phyloP scores from a whole-genome alignment of 2,113 vertebrate species.

The Xenus cinereus region DNA sequence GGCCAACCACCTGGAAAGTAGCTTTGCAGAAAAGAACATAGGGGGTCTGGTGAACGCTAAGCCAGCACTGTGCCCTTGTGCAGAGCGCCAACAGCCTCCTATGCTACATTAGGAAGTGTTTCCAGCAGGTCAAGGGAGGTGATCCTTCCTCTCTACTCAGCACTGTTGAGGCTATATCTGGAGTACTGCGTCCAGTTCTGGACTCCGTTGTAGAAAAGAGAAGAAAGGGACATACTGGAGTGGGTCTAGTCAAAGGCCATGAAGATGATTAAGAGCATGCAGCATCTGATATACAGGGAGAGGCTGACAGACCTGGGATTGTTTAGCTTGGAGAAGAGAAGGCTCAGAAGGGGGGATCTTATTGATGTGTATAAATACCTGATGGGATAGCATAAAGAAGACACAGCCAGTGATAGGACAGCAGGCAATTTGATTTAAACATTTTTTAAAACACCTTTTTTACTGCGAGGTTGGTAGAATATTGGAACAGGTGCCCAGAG shows the following conservation, averaged over 20 bases:
- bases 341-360: neutral
- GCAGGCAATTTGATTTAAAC: neutral
- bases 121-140: neutral
- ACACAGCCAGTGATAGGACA: neutral
- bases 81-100: neutral
- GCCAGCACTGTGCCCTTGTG: neutral
- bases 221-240: neutral
- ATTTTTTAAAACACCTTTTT: neutral
- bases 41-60: neutral
- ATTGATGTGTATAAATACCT: neutral
- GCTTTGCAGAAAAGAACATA: neutral
- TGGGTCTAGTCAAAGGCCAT: neutral
- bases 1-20: neutral
- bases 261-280: neutral
- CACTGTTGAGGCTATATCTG: rapidly evolving
- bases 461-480: neutral
- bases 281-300: neutral
- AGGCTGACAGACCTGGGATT: neutral
- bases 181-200: neutral
- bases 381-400: neutral
- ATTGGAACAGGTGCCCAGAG: neutral
- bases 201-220: neutral
- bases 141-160: neutral
- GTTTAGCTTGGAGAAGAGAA: neutral
- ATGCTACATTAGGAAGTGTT: neutral